Conservation (phyloP, 2,888 invertebrate species). For the Andrena bicolor region DNA sequence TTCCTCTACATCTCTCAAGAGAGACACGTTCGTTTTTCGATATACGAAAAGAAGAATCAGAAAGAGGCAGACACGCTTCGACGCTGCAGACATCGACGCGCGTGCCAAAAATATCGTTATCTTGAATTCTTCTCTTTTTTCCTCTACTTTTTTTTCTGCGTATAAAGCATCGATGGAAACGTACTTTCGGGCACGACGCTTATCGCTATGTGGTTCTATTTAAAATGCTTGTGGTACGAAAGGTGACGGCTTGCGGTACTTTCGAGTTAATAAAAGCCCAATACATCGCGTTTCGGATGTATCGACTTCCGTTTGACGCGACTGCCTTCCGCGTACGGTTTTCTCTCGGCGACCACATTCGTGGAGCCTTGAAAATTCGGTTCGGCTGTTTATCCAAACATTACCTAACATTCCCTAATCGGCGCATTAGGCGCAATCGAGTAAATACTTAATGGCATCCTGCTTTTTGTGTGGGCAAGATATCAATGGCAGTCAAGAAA, state of each 20-base stretch:
- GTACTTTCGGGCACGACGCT: no score
- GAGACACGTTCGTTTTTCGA: not conserved
- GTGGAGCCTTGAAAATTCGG: slow-evolving; percentile 19
- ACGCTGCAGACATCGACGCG: no score
- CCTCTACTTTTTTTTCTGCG: no score
- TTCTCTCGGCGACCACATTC: slow-evolving; percentile 4
- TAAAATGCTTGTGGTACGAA: slow-evolving; percentile 22
- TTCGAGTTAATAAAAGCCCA: slow-evolving; percentile 20
- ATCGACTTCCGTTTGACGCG: slow-evolving; percentile 54
- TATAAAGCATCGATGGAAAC: no score
- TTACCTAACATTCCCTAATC: slow-evolving; percentile 22
- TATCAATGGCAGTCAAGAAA: not conserved
- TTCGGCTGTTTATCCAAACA: not conserved
- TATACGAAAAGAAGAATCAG: no score
- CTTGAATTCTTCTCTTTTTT: no score
- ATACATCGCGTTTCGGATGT: slow-evolving; percentile 26
- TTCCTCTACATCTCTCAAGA: not conserved
- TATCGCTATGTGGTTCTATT: not conserved
- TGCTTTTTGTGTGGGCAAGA: slow-evolving; percentile 27
- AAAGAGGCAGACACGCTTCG: no score
- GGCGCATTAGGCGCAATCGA: not conserved
- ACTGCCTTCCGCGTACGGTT: slow-evolving; percentile 38
- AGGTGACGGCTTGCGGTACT: slow-evolving; percentile 49
- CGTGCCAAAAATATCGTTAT: no score
- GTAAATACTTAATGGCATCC: slow-evolving; percentile 44